Evolutionary conservation across 2,797 vertebrate species (phyloP).

Genomic region (Sebastes steindachneri): DNA sequence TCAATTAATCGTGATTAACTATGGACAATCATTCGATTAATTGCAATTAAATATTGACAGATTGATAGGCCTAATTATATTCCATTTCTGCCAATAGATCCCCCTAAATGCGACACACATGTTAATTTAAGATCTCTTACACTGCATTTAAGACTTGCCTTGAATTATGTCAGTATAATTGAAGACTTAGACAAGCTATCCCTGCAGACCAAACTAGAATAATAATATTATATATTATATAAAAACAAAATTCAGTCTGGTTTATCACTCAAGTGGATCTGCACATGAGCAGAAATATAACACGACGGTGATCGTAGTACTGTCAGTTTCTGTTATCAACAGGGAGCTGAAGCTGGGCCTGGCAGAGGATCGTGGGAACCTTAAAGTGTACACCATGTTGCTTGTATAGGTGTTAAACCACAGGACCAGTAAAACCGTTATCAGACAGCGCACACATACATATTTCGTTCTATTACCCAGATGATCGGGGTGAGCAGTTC

Average conservation of each 20-base stretch:
- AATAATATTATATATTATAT: background rate
- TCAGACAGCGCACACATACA: conserved; percentile 50
- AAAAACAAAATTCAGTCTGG: background rate
- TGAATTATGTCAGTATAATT: no score
- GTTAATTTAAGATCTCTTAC: no score
- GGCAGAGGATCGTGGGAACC: conserved; percentile 55
- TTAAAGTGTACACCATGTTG: background rate
- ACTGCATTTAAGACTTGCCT: no score
- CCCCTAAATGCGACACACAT: no score
- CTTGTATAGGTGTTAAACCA: conserved; percentile 78
- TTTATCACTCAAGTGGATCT: background rate
- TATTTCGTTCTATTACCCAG: conserved; percentile 13
- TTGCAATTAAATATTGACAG: no score
- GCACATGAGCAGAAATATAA: background rate
- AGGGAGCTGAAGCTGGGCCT: background rate
- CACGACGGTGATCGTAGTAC: background rate
- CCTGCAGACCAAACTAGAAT: background rate
- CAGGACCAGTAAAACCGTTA: conserved; percentile 51
- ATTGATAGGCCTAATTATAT: no score
- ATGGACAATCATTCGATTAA: no score
- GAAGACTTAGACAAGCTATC: no score
- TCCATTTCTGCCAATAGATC: no score
- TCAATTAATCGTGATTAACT: no score
- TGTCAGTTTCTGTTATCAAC: background rate
- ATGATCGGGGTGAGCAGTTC: conserved; percentile 53